Evolutionary conservation across 2,888 invertebrate genomes (phyloP), one percentile per base, ranked within the genome.

Genomic region (Drosophila incognita): DNA sequence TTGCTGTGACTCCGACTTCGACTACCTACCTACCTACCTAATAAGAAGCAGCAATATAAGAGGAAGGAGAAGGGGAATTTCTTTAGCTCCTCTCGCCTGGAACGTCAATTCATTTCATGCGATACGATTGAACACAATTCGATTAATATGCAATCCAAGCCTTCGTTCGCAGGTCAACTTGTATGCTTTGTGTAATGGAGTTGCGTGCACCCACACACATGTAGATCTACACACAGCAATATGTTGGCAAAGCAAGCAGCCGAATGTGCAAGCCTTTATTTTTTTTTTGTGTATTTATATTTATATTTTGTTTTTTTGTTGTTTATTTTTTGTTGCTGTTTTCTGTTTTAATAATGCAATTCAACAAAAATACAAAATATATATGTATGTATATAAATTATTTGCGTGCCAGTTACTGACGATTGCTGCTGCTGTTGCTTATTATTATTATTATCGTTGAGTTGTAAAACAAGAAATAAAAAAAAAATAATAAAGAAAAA

Each of bases 81-180:
- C 8, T 8, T 21, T 21, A 46, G 46, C 13, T 46, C 46, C 54
- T 74, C n/a, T 56, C 56, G 58, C 31, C 54, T 59, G 48, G 40
- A 62, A 72, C 79, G 63, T 72, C 86, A 71, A 83, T 83, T 81
- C 81, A 81, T 83, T 88, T 83, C 58, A 84, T 71, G 74, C 74
- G 69, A 64, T 87, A 66, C 82, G 84, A 79, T 80, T 76, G 76
- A 79, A 81, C 67, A 77, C 83, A 82, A 76, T 82, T 85, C 84
- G 84, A 87, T 85, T 85, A 85, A 89, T 84, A 84, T 84, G 87
- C 89, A 83, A 74, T 79, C 65, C 87, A 76, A 71, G 62, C 57
- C 79, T 62, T 56, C 60, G 40, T 65, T 57, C 46, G 57, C 68
- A 64, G 62, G 58, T 68, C 35, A 29, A 33, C 33, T 40, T 57